A percentile compares a stretch with the other conserved stretches of the same genome.
phyloP scores from a whole-genome alignment of 2,113 vertebrate species.

The Nestor notabilis region DNA sequence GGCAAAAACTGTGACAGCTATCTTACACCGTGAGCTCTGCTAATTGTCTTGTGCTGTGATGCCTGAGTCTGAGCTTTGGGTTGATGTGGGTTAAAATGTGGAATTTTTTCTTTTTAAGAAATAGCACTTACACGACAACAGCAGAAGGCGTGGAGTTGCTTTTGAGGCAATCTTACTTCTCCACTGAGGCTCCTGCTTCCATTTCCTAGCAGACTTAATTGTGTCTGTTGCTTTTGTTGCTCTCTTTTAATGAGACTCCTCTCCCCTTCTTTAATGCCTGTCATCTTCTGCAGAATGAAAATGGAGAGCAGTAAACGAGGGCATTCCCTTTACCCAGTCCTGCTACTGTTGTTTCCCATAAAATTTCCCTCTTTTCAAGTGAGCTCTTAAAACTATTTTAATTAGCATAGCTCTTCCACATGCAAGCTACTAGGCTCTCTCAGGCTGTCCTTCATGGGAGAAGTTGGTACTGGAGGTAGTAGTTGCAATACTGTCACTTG shows the following conservation, averaged over 20 bases:
- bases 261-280: neutral
- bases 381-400: neutral
- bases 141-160: neutral
- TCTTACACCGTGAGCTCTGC: neutral
- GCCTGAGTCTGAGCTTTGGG: neutral
- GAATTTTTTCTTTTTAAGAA: neutral
- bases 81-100: neutral
- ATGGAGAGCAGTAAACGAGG: neutral
- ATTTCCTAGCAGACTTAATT: neutral
- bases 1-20: neutral
- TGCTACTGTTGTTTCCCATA: neutral
- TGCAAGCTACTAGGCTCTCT: neutral
- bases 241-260: neutral
- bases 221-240: neutral
- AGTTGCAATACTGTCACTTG: neutral
- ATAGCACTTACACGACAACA: neutral
- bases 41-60: neutral
- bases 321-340: neutral
- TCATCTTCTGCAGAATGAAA: neutral
- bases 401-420: neutral
- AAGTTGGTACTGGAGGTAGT: neutral
- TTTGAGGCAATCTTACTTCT: neutral
- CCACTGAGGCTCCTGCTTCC: neutral
- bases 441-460: neutral
- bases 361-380: neutral